Conservation (phyloP, 2,888 invertebrate species). For the Dolichopus griseipennis region DNA sequence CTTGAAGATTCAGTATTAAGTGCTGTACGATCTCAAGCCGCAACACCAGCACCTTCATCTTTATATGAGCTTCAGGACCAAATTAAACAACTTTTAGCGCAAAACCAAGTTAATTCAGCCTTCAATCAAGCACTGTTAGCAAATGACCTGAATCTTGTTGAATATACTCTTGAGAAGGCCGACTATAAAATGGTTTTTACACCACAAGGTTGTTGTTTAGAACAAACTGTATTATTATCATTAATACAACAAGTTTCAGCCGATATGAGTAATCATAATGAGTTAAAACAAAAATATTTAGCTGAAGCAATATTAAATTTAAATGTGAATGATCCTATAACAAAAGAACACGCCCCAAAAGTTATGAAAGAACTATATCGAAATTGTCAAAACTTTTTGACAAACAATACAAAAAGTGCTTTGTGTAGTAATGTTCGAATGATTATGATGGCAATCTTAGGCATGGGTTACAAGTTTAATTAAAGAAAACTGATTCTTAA, state of each 20-base stretch:
- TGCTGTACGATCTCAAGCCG: conserved; percentile 60
- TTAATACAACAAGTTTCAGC: conserved; percentile 90
- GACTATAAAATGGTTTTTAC: conserved; percentile 72
- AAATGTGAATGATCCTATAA: conserved; percentile 65
- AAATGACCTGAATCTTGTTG: conserved; percentile 77
- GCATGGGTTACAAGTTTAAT: conserved; percentile 32
- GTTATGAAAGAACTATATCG: conserved; percentile 68
- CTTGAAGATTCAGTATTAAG: conserved; percentile 51
- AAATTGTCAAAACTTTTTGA: conserved; percentile 62
- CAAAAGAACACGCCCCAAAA: conserved; percentile 71
- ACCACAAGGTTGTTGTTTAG: conserved; percentile 56
- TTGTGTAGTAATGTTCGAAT: conserved; percentile 45
- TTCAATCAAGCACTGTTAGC: conserved; percentile 85
- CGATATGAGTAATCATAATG: conserved; percentile 76
- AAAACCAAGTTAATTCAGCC: conserved; percentile 75
- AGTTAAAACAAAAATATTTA: conserved; percentile 74
- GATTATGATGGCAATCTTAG: conserved; percentile 42
- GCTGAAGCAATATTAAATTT: conserved; percentile 79
- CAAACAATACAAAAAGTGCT: conserved; percentile 56
- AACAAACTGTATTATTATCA: conserved; percentile 83
- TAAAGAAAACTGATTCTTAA: neutral
- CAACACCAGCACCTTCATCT: conserved; percentile 62
- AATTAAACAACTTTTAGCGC: conserved; percentile 56
- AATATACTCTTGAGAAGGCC: conserved; percentile 77
- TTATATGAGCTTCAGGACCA: conserved; percentile 54